Evolutionary conservation across 2,797 vertebrate species (phyloP), one percentile per base, ranked within the genome.

Genomic region (Nyctalus aviator): DNA sequence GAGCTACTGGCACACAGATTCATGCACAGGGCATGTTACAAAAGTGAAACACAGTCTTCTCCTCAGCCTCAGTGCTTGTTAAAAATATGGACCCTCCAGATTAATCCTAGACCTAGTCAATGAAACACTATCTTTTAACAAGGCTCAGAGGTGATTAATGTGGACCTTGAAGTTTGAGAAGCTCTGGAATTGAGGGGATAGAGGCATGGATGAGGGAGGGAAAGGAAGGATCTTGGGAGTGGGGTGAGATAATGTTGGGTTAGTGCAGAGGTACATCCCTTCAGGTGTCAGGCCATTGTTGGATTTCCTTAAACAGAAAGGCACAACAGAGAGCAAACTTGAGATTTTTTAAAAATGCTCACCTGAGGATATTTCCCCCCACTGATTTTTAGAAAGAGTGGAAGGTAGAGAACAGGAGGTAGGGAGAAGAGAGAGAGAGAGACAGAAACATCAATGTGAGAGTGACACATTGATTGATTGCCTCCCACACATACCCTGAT

Each of bases 191-290:
- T 18, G 5, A 73, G 64, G 17, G 64, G 53, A 30, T 7, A 32
- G 10, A 92, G 5, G 1, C 6, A 25, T 8, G 35, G 1, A 27
- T 1, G 3, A 13, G 2, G 23, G 5, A 7, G n/a, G 10, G 8
- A 13, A 73, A 48, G 4, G 14, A 44, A 18, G 3, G 11, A 23
- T 13, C 10, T 50, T 6, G 27, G 11, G 5, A 21, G 50, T 27
- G 35, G 5, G 37, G 20, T 32, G 64, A 88, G 25, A 55, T 0
- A 5, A 15, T 30, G 35, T 17, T 37, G 12, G 27, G 0, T 75
- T 27, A 87, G 30, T 11, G 9, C 53, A 55, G 41, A 62, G 14
- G 15, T 12, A 18, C 7, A 37, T 8, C 4, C 6, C 13, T 50
- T 73, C 8, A 21, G 4, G 50, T 35, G 18, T 30, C 68, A 69